Percentiles rank a stretch among this genome's conserved stretches.
Conservation (phyloP, 2,113 vertebrate species). For the Clinocottus analis region DNA sequence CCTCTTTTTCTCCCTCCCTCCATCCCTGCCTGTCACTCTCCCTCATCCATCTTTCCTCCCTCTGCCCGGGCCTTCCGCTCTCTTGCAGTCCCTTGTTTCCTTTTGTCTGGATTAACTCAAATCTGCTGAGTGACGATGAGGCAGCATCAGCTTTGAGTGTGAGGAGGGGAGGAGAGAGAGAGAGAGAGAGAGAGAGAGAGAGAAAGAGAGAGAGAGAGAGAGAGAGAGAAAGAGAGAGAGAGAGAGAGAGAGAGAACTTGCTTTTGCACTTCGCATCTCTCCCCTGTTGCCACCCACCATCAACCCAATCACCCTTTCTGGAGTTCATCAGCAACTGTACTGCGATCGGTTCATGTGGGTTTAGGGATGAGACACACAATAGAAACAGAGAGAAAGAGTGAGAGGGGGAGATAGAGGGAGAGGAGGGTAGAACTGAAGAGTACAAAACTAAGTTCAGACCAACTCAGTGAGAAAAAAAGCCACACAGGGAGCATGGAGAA, state of each 20-base stretch:
- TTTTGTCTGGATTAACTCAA: constrained; percentile 45
- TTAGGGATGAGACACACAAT: constrained; percentile 37
- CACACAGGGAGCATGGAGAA: constrained; percentile 61
- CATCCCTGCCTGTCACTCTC: background rate
- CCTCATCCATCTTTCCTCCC: background rate
- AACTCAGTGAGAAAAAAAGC: constrained; percentile 47
- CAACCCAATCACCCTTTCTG: constrained; percentile 43
- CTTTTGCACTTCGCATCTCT: constrained; percentile 60
- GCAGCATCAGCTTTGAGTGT: constrained; percentile 8
- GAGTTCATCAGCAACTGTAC: constrained; percentile 65
- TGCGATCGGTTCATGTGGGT: constrained; percentile 48
- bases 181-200: background rate
- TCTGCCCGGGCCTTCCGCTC: constrained; percentile 21
- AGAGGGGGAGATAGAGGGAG: background rate
- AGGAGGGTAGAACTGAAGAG: constrained; percentile 37
- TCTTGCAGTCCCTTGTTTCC: constrained; percentile 9
- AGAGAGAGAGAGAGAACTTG: constrained; percentile 25
- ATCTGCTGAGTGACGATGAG: constrained; percentile 43
- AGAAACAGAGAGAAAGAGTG: background rate
- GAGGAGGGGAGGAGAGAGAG: constrained; percentile 7
- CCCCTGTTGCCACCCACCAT: constrained; percentile 38
- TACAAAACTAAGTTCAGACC: constrained; percentile 64
- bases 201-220: background rate
- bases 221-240: background rate
- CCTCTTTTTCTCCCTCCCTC: background rate